Evolutionary conservation across 2,797 vertebrate genomes (phyloP).

Genomic region (Pogoniulus pusillus): DNA sequence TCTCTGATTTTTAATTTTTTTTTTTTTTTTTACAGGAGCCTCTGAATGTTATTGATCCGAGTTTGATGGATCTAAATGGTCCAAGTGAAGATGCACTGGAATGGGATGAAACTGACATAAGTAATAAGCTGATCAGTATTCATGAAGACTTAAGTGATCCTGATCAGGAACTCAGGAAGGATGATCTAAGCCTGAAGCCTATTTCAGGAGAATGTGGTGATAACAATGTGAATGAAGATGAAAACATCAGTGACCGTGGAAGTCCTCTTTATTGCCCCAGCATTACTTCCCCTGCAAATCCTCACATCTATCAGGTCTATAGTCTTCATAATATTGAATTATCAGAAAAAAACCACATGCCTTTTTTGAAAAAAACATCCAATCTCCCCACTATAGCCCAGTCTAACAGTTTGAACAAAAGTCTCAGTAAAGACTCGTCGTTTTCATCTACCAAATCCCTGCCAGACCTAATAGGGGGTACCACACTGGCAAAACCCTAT

Average conservation of each 20-base stretch:
- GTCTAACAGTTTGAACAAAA: conserved; percentile 81
- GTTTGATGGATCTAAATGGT: conserved; percentile 86
- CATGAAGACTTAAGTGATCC: conserved; percentile 78
- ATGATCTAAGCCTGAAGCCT: conserved; percentile 59
- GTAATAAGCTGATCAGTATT: conserved; percentile 83
- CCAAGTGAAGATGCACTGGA: conserved; percentile 91
- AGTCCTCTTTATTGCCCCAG: conserved; percentile 55
- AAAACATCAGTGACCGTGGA: conserved; percentile 34
- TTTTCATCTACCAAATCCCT: conserved; percentile 92
- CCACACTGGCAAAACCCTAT: conserved; percentile 66
- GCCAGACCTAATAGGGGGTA: conserved; percentile 85
- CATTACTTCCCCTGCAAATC: conserved; percentile 61
- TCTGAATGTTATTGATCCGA: conserved; percentile 87
- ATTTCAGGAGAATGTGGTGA: conserved; percentile 39
- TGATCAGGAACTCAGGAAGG: conserved; percentile 66
- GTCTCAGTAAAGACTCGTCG: conserved; percentile 88
- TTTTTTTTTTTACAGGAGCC: conserved; percentile 77
- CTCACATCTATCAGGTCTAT: conserved; percentile 89
- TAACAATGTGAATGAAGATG: conserved; percentile 60
- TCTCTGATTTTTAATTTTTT: background rate
- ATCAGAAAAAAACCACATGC: conserved; percentile 77
- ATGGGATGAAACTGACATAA: conserved; percentile 98
- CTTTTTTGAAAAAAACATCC: conserved; percentile 71
- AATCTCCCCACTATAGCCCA: conserved; percentile 70
- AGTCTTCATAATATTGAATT: conserved; percentile 88